phyloP scores from a whole-genome alignment of 2,113 vertebrate genomes.

The Tretioscincus oriximinensis region DNA sequence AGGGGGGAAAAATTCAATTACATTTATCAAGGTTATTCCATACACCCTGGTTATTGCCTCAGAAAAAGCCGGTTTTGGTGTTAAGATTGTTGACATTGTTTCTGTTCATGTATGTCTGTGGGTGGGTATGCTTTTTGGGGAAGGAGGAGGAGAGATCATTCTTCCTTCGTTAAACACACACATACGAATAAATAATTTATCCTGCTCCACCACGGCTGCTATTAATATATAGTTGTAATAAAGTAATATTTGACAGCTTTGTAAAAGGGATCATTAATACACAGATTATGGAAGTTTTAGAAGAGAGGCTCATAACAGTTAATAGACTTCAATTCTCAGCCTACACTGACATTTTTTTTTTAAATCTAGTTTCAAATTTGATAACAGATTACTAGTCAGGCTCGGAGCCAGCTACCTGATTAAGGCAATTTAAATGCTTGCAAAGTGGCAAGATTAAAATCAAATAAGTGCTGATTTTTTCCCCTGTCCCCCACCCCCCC shows the following conservation, averaged over 20 bases:
- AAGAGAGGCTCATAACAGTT: slow-evolving; percentile 88
- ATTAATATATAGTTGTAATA: slow-evolving; percentile 78
- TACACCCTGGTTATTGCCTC: slow-evolving; percentile 79
- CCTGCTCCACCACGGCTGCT: slow-evolving; percentile 68
- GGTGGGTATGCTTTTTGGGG: too few species aligned
- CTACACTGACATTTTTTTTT: slow-evolving; percentile 83
- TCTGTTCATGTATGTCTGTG: slow-evolving; percentile 35
- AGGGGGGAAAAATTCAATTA: slow-evolving; percentile 92
- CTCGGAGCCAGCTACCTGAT: slow-evolving; percentile 89
- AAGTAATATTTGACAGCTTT: slow-evolving; percentile 85
- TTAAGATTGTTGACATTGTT: slow-evolving; percentile 78
- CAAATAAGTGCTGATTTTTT: slow-evolving; percentile 90
- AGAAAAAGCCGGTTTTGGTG: slow-evolving; percentile 73
- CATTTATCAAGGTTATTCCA: slow-evolving; percentile 97
- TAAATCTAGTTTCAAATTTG: slow-evolving; percentile 92
- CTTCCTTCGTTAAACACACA: slow-evolving; percentile 33
- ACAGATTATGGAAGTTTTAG: slow-evolving; percentile 85
- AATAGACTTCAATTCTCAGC: slow-evolving; percentile 88
- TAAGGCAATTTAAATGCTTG: slow-evolving; percentile 97
- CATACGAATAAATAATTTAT: slow-evolving; percentile 78
- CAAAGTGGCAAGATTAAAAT: slow-evolving; percentile 98
- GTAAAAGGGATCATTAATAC: slow-evolving; percentile 87
- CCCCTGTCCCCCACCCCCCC: slow-evolving; percentile 48
- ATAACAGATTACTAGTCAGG: slow-evolving; percentile 92
- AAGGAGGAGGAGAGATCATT: rapidly evolving